These are phyloP conservation scores for Ivindomyrus marchei DNA, from an alignment of 2,113 vertebrate genomes.

Conservation along the genomic window DNA sequence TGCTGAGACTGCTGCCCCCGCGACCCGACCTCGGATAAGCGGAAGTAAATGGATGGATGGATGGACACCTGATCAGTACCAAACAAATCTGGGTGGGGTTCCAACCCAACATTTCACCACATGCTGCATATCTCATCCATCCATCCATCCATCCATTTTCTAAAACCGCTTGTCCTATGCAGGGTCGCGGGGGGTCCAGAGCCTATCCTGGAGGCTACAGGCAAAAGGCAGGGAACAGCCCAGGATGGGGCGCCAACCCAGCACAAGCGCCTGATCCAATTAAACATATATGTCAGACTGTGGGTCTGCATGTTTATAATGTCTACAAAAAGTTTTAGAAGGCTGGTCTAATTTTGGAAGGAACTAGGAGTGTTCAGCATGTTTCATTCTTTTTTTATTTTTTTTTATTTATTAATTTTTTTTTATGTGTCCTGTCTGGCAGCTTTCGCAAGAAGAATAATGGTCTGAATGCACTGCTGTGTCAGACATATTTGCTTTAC, in stretches of 20 bases:
- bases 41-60: too few species aligned
- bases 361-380: background rate
- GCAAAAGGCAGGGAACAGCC: background rate
- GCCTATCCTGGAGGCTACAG: background rate
- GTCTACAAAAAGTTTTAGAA: background rate
- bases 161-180: too few species aligned
- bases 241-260: background rate
- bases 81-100: background rate
- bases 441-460: too few species aligned
- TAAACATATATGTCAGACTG: background rate
- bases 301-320: background rate
- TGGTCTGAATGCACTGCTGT: too few species aligned
- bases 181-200: too few species aligned
- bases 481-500: too few species aligned
- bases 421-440: too few species aligned
- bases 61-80: background rate
- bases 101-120: background rate
- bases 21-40: too few species aligned
- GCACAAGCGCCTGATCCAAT: background rate
- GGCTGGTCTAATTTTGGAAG: background rate
- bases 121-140: background rate
- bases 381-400: background rate
- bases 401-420: too few species aligned
- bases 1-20: too few species aligned
- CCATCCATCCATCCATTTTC: too few species aligned